Conservation (phyloP, 2,797 vertebrate genomes). For the Anas acuta region DNA sequence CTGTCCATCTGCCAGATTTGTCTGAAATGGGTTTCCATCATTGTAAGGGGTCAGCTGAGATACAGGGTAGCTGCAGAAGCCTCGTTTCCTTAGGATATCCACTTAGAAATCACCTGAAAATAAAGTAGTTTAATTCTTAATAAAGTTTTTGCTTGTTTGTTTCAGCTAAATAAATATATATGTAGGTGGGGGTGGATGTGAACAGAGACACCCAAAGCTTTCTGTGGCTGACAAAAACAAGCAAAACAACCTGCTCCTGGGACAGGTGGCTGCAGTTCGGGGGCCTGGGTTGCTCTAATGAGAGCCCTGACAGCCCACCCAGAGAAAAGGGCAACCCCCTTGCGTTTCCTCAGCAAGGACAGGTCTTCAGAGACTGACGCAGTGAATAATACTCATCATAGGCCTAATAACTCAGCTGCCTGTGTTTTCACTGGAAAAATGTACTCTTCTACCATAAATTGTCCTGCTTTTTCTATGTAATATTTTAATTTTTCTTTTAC, state of each 20-base stretch:
- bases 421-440: background rate
- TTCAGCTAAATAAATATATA: background rate
- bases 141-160: background rate
- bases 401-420: background rate
- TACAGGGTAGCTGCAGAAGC: background rate
- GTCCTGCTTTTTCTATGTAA: background rate
- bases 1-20: background rate
- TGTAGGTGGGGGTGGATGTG: background rate
- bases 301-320: background rate
- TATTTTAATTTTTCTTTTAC: background rate
- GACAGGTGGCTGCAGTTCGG: background rate
- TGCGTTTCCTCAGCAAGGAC: background rate
- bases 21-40: background rate
- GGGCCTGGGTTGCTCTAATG: background rate
- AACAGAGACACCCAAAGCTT: background rate
- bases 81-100: background rate
- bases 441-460: background rate
- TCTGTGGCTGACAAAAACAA: background rate
- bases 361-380: background rate
- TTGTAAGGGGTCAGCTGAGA: background rate
- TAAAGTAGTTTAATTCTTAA: background rate
- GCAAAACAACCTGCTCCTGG: background rate
- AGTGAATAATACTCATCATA: fast-evolving
- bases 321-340: background rate
- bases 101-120: background rate